Evolutionary conservation across 2,888 invertebrate genomes (phyloP).

Genomic region (Apomyelois bistriatella): DNA sequence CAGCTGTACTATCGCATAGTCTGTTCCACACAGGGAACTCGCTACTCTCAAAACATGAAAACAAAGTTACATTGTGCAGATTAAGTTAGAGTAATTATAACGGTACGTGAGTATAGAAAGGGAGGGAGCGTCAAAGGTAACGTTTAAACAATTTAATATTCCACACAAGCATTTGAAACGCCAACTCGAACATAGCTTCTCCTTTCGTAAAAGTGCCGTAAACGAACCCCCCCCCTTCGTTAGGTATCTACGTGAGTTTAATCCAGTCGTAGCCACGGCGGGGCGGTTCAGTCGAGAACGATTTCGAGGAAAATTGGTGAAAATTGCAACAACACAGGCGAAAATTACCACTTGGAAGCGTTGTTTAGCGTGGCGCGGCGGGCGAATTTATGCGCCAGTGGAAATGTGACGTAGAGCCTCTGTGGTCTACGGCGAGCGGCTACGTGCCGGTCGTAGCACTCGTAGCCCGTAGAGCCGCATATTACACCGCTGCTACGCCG

Average conservation of each 20-base stretch:
- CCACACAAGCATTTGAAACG: conserved; percentile 74
- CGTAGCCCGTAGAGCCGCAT: background rate
- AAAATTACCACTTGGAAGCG: conserved; percentile 71
- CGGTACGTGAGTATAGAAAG: conserved; percentile 55
- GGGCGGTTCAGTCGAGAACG: conserved; percentile 55
- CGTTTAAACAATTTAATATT: conserved; percentile 79
- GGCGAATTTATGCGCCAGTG: conserved; percentile 58
- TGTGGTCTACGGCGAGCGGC: conserved; percentile 34
- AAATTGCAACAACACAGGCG: conserved; percentile 75
- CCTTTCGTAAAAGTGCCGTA: conserved; percentile 74
- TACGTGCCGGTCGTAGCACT: conserved; percentile 16
- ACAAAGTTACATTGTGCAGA: conserved; percentile 57
- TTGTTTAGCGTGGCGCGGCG: conserved; percentile 54
- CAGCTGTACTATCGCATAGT: conserved; percentile 37
- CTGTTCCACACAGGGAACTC: conserved; percentile 33
- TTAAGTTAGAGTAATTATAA: conserved; percentile 68
- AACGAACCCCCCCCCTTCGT: conserved; percentile 75
- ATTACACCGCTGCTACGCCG: conserved; percentile 3
- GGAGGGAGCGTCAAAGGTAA: conserved; percentile 66
- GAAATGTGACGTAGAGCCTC: conserved; percentile 50
- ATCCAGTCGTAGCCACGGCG: conserved; percentile 55
- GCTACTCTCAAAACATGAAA: conserved; percentile 35
- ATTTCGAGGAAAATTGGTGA: conserved; percentile 71
- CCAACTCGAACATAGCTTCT: conserved; percentile 72
- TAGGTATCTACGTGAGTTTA: conserved; percentile 80